Conservation (phyloP, 2,888 invertebrate species). For the Volucella zonaria region DNA sequence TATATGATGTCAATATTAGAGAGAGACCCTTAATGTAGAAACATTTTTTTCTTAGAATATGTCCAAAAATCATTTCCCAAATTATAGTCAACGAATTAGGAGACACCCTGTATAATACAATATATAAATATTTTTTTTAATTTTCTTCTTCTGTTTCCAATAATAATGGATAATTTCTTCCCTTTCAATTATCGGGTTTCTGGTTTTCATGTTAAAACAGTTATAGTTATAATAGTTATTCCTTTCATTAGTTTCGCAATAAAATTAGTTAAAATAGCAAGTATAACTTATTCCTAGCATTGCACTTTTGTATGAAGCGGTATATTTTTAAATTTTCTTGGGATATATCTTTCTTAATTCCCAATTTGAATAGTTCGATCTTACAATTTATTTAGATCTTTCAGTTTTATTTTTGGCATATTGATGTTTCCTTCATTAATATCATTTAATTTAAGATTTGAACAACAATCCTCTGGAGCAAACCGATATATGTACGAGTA, state of each 20-base stretch:
- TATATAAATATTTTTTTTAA: too few relatives aligned
- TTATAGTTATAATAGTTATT: slow-evolving; percentile 18
- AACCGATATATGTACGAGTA: neutral
- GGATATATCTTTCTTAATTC: slow-evolving; percentile 8
- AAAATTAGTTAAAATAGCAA: neutral
- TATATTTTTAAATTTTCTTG: slow-evolving; percentile 18
- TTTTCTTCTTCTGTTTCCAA: too few relatives aligned
- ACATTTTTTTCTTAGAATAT: too few relatives aligned
- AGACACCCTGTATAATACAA: too few relatives aligned
- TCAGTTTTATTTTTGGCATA: slow-evolving; percentile 17
- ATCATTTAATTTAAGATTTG: slow-evolving; percentile 16
- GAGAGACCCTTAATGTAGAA: too few relatives aligned
- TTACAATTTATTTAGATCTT: slow-evolving; percentile 15
- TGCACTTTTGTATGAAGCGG: slow-evolving; percentile 25
- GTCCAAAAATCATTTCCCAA: too few relatives aligned
- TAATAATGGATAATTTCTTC: slow-evolving; percentile 22
- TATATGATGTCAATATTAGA: too few relatives aligned
- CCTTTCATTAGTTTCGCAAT: slow-evolving; percentile 6
- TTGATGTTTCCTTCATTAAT: neutral
- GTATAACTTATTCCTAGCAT: slow-evolving; percentile 8
- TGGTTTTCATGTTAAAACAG: slow-evolving; percentile 16
- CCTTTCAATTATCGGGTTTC: slow-evolving; percentile 3
- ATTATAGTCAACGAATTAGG: too few relatives aligned
- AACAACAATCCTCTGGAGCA: slow-evolving; percentile 19
- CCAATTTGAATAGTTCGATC: slow-evolving; percentile 10